phyloP scores from a whole-genome alignment of 2,797 vertebrate genomes.

The Tachyglossus aculeatus region DNA sequence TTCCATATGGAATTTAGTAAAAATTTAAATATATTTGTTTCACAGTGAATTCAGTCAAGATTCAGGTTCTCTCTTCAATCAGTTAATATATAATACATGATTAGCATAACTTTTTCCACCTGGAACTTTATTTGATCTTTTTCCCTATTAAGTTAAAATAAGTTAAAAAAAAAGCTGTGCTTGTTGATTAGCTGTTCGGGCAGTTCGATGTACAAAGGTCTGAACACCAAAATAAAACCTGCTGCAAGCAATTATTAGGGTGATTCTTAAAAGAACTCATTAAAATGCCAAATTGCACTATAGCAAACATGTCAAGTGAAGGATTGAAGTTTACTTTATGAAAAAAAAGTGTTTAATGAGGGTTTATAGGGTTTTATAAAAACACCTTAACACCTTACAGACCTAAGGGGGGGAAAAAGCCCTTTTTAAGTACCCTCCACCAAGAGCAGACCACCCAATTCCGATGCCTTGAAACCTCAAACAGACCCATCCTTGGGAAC shows the following conservation, averaged over 20 bases:
- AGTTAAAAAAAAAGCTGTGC: constrained; percentile 34
- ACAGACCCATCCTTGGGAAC: constrained; percentile 60
- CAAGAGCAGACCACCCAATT: constrained; percentile 72
- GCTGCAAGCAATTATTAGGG: constrained; percentile 64
- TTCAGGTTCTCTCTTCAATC: constrained; percentile 39
- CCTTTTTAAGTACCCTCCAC: constrained; percentile 63
- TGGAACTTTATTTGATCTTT: constrained; percentile 38
- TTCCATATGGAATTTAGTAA: neutral
- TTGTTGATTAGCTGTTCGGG: constrained; percentile 46
- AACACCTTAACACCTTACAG: constrained; percentile 75
- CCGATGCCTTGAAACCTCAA: constrained; percentile 60
- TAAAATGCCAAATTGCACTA: constrained; percentile 67
- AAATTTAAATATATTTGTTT: constrained; percentile 24
- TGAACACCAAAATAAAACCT: constrained; percentile 54
- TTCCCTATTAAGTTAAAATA: constrained; percentile 48
- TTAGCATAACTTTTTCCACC: constrained; percentile 57
- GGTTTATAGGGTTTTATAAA: constrained; percentile 73
- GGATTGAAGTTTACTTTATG: constrained; percentile 71
- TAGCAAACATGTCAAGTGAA: constrained; percentile 62
- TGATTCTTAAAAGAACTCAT: constrained; percentile 65
- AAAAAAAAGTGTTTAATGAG: constrained; percentile 69
- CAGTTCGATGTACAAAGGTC: constrained; percentile 48
- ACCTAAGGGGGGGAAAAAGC: constrained; percentile 63
- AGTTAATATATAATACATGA: constrained; percentile 37
- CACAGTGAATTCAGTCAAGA: constrained; percentile 48